Conservation (phyloP, 2,888 invertebrate genomes). For the Embidobia sp. region DNA sequence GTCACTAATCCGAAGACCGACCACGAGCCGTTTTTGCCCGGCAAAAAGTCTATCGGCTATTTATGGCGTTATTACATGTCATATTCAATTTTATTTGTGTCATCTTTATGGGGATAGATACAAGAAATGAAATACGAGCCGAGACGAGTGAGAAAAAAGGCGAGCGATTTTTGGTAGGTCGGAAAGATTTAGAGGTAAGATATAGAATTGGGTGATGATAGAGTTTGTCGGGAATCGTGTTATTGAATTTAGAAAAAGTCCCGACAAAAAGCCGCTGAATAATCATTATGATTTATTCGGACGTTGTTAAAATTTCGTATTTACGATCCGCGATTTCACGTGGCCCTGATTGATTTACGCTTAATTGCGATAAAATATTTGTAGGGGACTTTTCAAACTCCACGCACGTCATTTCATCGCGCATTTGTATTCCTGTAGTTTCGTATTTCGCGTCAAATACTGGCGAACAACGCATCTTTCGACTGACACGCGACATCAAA, state of each 20-base stretch:
- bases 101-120: slow-evolving; percentile 34
- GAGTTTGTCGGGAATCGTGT: slow-evolving; percentile 28
- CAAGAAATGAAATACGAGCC: slow-evolving; percentile 29
- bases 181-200: slow-evolving; percentile 50
- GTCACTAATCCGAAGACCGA: slow-evolving; percentile 1
- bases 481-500: slow-evolving; percentile 24
- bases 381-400: slow-evolving; percentile 9
- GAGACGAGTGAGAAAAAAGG: slow-evolving; percentile 36
- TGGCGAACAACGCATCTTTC: slow-evolving; percentile 30
- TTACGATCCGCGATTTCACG: not conserved
- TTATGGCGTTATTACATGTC: slow-evolving; percentile 26
- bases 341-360: slow-evolving; percentile 24
- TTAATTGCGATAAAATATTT: slow-evolving; percentile 17
- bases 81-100: slow-evolving; percentile 41
- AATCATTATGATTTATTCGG: slow-evolving; percentile 23
- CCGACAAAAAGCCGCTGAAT: slow-evolving; percentile 6
- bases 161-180: slow-evolving; percentile 10
- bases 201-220: slow-evolving; percentile 31
- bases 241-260: slow-evolving; percentile 20
- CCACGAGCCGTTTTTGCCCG: slow-evolving; percentile 4
- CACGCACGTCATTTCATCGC: slow-evolving; percentile 3
- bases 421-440: slow-evolving; percentile 15
- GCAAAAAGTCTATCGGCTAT: slow-evolving; percentile 14
- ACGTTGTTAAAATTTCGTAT: slow-evolving; percentile 13
- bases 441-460: slow-evolving; percentile 26